These are phyloP conservation scores for Smithornis capensis DNA, from an alignment of 2,113 vertebrate genomes.

Conservation along the genomic window DNA sequence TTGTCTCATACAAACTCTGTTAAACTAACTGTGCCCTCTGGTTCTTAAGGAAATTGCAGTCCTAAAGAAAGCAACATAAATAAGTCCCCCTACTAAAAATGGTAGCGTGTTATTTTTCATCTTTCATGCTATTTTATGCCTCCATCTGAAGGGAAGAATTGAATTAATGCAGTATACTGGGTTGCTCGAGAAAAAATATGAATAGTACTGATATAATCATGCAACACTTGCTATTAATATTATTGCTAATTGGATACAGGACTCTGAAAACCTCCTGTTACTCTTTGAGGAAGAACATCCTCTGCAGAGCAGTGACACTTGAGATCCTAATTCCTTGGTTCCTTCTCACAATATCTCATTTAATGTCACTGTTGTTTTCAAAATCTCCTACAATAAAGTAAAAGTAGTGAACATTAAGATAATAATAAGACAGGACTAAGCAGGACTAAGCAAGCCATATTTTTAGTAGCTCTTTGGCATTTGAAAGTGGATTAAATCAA, in stretches of 20 bases:
- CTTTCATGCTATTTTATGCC: neutral
- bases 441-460: neutral
- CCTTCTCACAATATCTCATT: neutral
- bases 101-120: neutral
- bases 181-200: neutral
- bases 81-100: neutral
- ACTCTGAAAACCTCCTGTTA: neutral
- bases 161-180: neutral
- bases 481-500: neutral
- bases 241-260: neutral
- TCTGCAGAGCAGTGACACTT: neutral
- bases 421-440: neutral
- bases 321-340: neutral
- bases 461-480: neutral
- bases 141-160: neutral
- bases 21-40: neutral
- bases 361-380: neutral
- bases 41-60: neutral
- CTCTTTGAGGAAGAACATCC: neutral
- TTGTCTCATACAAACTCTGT: neutral
- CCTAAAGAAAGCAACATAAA: neutral
- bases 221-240: neutral
- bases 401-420: neutral
- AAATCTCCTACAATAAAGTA: neutral
- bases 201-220: neutral